Evolutionary conservation across 1,140 invertebrate genomes (phyloP).

Genomic region (Capitella teleta): DNA sequence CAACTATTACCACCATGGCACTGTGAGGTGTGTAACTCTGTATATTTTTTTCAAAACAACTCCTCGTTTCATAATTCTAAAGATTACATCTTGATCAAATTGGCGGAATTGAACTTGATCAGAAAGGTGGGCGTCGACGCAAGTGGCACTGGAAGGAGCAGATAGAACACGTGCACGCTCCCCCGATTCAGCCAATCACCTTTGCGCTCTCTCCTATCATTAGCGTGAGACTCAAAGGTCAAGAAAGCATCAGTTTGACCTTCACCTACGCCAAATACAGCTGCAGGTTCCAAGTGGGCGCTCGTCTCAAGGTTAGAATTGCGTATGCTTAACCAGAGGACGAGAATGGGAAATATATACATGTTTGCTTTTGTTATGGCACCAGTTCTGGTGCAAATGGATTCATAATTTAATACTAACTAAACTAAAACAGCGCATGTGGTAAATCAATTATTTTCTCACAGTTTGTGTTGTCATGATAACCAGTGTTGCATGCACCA

Average conservation of each 20-base stretch:
- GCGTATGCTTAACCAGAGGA: too few species aligned
- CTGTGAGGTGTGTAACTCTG: slow-evolving; percentile 21
- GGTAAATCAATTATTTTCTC: too few species aligned
- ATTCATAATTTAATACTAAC: too few species aligned
- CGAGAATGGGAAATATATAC: too few species aligned
- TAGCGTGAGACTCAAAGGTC: slow-evolving; percentile 28
- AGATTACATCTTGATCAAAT: slow-evolving; percentile 18
- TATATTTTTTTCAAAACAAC: not conserved
- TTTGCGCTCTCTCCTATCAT: slow-evolving; percentile 28
- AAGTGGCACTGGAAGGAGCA: slow-evolving; percentile 36
- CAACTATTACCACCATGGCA: slow-evolving; percentile 30
- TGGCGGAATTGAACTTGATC: slow-evolving; percentile 31
- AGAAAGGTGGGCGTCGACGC: slow-evolving; percentile 20
- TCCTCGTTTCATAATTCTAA: not conserved
- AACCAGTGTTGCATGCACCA: too few species aligned
- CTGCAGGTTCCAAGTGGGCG: slow-evolving; percentile 35
- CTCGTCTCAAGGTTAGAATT: slow-evolving; percentile 28
- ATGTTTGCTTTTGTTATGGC: too few species aligned
- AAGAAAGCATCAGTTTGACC: slow-evolving; percentile 32
- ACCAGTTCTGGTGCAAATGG: too few species aligned
- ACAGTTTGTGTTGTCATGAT: too few species aligned
- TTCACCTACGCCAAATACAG: slow-evolving; percentile 26
- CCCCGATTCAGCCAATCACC: slow-evolving; percentile 38
- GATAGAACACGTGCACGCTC: slow-evolving; percentile 34
- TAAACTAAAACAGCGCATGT: too few species aligned